These are phyloP conservation scores for Cyphomyrus discorhynchus DNA, from an alignment of 2,113 vertebrate species.

Conservation along the genomic window DNA sequence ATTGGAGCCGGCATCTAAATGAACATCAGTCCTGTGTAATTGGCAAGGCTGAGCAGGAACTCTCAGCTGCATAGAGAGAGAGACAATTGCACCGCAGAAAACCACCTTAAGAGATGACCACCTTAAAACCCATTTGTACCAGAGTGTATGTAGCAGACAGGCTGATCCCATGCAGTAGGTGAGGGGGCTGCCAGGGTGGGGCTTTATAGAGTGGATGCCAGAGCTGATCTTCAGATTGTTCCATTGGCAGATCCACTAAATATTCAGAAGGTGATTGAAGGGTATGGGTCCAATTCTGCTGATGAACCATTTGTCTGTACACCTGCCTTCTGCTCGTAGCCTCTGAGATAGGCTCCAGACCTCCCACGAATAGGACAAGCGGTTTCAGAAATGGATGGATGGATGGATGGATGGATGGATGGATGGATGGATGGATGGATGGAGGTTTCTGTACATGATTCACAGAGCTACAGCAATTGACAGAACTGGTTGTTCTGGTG, in stretches of 20 bases:
- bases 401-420: too few relatives aligned
- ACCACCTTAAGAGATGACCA: neutral
- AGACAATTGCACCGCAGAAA: neutral
- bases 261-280: neutral
- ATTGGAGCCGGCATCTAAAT: neutral
- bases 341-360: too few relatives aligned
- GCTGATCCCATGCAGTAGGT: neutral
- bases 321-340: constrained; percentile 27
- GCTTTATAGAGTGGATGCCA: neutral
- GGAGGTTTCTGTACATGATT: constrained; percentile 32
- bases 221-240: neutral
- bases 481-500: neutral
- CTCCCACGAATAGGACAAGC: too few relatives aligned
- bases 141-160: neutral
- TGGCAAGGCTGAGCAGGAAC: neutral
- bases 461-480: neutral
- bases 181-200: neutral
- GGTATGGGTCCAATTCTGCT: neutral
- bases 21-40: neutral
- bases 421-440: too few relatives aligned
- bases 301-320: constrained; percentile 16
- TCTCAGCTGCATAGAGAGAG: neutral
- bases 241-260: neutral
- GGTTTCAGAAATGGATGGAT: too few relatives aligned
- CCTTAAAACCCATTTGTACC: neutral